Evolutionary conservation across 64 coral and sea anemone species (phyloP).

Genomic region (Pocillopora verrucosa): DNA sequence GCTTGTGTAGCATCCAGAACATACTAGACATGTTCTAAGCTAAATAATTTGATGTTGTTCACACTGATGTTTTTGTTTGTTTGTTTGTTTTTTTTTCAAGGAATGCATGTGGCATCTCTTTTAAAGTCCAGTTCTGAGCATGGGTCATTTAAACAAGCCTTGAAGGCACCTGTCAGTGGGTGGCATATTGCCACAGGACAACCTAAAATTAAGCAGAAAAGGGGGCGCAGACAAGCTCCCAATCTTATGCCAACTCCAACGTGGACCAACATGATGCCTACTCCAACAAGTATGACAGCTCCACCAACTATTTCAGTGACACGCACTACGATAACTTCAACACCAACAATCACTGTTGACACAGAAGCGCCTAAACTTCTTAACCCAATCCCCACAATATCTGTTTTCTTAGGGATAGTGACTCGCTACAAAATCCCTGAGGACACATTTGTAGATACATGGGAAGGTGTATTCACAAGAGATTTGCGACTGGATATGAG

Average conservation of each 20-base stretch:
- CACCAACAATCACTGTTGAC: neutral
- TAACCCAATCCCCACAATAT: neutral
- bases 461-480: slow-evolving; percentile 65
- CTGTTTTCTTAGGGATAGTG: slow-evolving; percentile 36
- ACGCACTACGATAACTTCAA: slow-evolving; percentile 7
- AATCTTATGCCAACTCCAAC: slow-evolving; percentile 58
- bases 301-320: slow-evolving; percentile 54
- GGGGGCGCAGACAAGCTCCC: slow-evolving; percentile 69
- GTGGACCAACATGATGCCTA: slow-evolving; percentile 29
- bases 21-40: no score
- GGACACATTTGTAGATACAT: slow-evolving; percentile 53
- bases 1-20: no score
- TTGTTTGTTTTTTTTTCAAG: slow-evolving; percentile 28
- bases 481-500: slow-evolving; percentile 58
- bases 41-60: neutral
- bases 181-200: slow-evolving; percentile 90
- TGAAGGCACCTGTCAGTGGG: slow-evolving; percentile 70
- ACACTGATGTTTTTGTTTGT: no score
- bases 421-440: slow-evolving; percentile 50
- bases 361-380: slow-evolving; percentile 1
- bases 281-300: slow-evolving; percentile 43
- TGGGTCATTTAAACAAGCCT: slow-evolving; percentile 61
- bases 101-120: slow-evolving; percentile 73
- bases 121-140: slow-evolving; percentile 83
- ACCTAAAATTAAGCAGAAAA: slow-evolving; percentile 57